Conservation (phyloP, 1,140 invertebrate genomes). For the Drosophila cardini region DNA sequence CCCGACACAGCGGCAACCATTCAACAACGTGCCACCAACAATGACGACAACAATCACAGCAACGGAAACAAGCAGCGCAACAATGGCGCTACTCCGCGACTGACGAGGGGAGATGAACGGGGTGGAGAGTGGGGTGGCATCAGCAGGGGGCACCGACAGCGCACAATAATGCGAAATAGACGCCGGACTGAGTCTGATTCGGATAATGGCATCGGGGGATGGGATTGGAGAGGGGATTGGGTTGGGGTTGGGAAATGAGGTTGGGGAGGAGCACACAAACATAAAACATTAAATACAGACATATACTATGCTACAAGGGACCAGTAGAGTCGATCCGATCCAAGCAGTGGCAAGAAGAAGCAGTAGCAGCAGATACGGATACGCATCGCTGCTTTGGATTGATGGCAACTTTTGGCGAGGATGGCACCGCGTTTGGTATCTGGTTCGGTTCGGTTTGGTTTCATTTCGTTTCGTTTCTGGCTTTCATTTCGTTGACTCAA, state of each 20-base stretch:
- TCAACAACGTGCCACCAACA: constrained; percentile 73
- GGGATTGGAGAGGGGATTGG: neutral
- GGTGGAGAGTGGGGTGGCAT: constrained; percentile 10
- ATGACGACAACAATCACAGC: constrained; percentile 83
- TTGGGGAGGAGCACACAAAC: constrained; percentile 72
- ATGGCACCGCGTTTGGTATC: constrained; percentile 62
- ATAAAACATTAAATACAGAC: constrained; percentile 84
- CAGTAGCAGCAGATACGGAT: constrained; percentile 64
- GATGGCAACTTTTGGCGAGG: constrained; percentile 70
- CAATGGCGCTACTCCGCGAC: constrained; percentile 55
- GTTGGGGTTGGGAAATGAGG: neutral
- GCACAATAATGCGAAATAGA: constrained; percentile 82
- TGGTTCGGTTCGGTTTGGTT: constrained; percentile 42
- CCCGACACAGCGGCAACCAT: constrained; percentile 58
- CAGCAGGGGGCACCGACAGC: constrained; percentile 57
- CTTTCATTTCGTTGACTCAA: constrained; percentile 72
- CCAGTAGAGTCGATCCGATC: neutral
- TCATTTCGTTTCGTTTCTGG: constrained; percentile 40
- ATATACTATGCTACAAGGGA: constrained; percentile 45
- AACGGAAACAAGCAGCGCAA: constrained; percentile 79
- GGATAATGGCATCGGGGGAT: constrained; percentile 2
- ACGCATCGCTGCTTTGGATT: constrained; percentile 79
- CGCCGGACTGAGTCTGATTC: constrained; percentile 49
- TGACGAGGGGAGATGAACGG: constrained; percentile 1
- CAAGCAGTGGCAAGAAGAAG: constrained; percentile 3